Percentiles rank a stretch among this genome's conserved stretches.
These are phyloP conservation scores for Saturnia pavonia DNA, from an alignment of 2,888 invertebrate genomes.

Conservation along the genomic window DNA sequence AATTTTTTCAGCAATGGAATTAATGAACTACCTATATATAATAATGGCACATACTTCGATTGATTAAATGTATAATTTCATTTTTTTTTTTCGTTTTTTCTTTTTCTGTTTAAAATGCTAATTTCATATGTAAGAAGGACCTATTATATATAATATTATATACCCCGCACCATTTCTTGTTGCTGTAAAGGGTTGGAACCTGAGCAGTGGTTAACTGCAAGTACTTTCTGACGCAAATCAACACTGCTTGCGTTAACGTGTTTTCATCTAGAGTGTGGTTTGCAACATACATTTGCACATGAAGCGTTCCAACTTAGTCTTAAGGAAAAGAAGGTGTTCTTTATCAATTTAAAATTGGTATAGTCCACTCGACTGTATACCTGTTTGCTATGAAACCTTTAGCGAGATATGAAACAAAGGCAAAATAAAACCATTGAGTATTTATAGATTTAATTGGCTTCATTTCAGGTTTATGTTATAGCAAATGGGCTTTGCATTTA, in stretches of 20 bases:
- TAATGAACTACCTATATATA: too few species aligned
- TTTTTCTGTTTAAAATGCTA: too few species aligned
- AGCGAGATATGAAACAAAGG: neutral
- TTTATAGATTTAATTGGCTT: neutral
- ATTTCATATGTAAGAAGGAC: too few species aligned
- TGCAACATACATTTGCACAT: neutral
- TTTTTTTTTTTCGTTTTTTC: too few species aligned
- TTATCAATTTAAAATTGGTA: too few species aligned
- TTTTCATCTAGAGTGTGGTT: neutral
- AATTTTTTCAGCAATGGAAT: too few species aligned
- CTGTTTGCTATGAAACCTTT: neutral
- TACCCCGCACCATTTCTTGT: neutral
- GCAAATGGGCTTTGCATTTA: constrained; percentile 85
- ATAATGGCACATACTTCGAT: too few species aligned
- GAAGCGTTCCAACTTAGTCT: too few species aligned
- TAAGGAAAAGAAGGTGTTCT: too few species aligned
- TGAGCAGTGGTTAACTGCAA: neutral
- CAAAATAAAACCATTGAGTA: neutral
- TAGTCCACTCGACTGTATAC: neutral
- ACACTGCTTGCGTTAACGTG: neutral
- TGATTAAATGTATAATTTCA: too few species aligned
- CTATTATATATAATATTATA: neutral
- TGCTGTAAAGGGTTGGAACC: neutral
- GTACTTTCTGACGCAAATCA: neutral
- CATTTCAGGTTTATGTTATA: constrained; percentile 81